Conservation (phyloP, 2,797 vertebrate genomes). For the Antennarius maculatus region DNA sequence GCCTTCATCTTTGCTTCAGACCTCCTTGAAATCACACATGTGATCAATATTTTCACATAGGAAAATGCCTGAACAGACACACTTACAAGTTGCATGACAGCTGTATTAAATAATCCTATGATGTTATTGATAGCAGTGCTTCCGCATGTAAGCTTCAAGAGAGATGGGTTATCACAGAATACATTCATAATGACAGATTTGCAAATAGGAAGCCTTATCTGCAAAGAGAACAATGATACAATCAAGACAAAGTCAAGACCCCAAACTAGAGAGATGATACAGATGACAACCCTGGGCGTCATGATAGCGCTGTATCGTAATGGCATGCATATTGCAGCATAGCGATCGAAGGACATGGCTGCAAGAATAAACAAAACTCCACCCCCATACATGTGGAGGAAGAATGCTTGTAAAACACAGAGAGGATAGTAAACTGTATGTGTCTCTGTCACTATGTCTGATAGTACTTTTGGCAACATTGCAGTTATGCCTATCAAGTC, state of each 20-base stretch:
- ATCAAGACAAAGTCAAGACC: conserved; percentile 73
- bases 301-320: conserved; percentile 73
- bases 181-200: conserved; percentile 70
- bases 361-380: conserved; percentile 80
- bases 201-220: conserved; percentile 69
- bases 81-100: conserved; percentile 69
- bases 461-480: conserved; percentile 77
- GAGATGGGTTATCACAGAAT: conserved; percentile 81
- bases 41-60: conserved; percentile 78
- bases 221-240: conserved; percentile 70
- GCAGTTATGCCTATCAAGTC: conserved; percentile 75
- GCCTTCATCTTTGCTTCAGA: conserved; percentile 75
- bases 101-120: conserved; percentile 72
- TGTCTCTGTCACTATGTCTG: conserved; percentile 65
- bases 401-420: conserved; percentile 80
- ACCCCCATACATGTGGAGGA: conserved; percentile 81
- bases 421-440: conserved; percentile 69
- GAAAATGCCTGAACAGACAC: conserved; percentile 73
- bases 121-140: conserved; percentile 73
- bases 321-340: conserved; percentile 80
- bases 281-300: conserved; percentile 59
- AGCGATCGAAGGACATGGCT: conserved; percentile 82
- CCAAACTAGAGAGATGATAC: conserved; percentile 73
- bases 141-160: conserved; percentile 77
- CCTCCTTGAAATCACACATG: conserved; percentile 62